Percentiles rank a stretch among this genome's conserved stretches.
Conservation (phyloP, 1,140 invertebrate genomes). For the Helicorthomorpha holstii region DNA sequence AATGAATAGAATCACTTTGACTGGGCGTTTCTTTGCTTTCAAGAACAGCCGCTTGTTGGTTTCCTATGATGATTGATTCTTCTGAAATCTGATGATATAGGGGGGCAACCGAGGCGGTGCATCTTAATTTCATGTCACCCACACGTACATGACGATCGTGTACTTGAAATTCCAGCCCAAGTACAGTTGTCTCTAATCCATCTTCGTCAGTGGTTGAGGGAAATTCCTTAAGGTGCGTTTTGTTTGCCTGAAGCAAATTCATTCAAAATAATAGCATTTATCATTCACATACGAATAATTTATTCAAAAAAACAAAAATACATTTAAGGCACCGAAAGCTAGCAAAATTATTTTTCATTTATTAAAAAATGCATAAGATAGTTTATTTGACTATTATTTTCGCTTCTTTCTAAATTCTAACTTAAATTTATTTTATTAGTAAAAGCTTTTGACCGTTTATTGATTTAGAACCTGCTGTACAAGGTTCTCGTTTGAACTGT, state of each 20-base stretch:
- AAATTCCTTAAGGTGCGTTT: background rate
- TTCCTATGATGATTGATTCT: background rate
- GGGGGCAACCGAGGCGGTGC: background rate
- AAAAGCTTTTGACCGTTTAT: too few relatives aligned
- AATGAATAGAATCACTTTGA: background rate
- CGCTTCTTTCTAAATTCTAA: too few relatives aligned
- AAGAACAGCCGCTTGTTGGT: background rate
- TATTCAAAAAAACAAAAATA: too few relatives aligned
- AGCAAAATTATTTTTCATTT: too few relatives aligned
- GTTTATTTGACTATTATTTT: too few relatives aligned
- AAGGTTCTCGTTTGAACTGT: too few relatives aligned
- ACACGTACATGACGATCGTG: background rate
- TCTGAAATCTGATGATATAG: background rate
- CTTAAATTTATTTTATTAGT: too few relatives aligned
- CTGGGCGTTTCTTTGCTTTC: slow-evolving; percentile 3
- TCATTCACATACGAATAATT: too few relatives aligned
- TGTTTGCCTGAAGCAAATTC: background rate
- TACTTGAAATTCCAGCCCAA: slow-evolving; percentile 6
- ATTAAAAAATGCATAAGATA: too few relatives aligned
- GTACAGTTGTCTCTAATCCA: slow-evolving; percentile 3
- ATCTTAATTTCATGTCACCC: background rate
- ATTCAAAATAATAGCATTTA: too few relatives aligned
- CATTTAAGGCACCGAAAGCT: too few relatives aligned
- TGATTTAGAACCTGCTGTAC: too few relatives aligned
- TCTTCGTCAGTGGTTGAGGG: background rate